Conservation (phyloP, 2,888 invertebrate genomes). For the Phragmatobia fuliginosa region DNA sequence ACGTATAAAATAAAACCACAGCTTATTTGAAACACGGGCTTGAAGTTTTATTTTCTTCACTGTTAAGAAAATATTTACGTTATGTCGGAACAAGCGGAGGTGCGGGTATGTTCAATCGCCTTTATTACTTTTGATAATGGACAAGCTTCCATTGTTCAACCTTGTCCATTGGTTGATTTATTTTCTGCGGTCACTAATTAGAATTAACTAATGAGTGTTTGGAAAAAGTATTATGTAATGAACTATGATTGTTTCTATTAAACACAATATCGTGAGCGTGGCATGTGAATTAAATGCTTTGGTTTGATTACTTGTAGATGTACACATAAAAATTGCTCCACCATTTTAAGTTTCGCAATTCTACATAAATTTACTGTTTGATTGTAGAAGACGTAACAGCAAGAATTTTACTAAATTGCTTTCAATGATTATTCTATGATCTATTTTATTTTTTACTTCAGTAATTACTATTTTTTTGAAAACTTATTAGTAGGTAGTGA, state of each 20-base stretch:
- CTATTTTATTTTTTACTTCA: neutral
- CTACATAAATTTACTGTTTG: conserved; percentile 23
- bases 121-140: conserved; percentile 25
- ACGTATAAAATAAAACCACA: conserved; percentile 20
- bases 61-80: conserved; percentile 30
- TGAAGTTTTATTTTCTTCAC: conserved; percentile 28
- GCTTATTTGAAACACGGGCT: conserved; percentile 15
- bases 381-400: conserved; percentile 4
- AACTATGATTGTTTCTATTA: neutral
- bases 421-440: neutral
- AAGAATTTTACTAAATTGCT: neutral
- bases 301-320: conserved; percentile 14
- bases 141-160: conserved; percentile 72
- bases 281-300: neutral
- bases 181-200: conserved; percentile 23
- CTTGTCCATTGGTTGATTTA: conserved; percentile 69
- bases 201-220: neutral
- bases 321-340: conserved; percentile 40
- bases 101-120: conserved; percentile 66
- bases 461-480: neutral
- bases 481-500: neutral
- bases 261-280: neutral
- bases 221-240: neutral
- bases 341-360: conserved; percentile 62
- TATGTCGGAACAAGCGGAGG: conserved; percentile 74